Evolutionary conservation across 2,113 vertebrate species (phyloP), one percentile per base, ranked within the genome.

Genomic region (Ochotona princeps): DNA sequence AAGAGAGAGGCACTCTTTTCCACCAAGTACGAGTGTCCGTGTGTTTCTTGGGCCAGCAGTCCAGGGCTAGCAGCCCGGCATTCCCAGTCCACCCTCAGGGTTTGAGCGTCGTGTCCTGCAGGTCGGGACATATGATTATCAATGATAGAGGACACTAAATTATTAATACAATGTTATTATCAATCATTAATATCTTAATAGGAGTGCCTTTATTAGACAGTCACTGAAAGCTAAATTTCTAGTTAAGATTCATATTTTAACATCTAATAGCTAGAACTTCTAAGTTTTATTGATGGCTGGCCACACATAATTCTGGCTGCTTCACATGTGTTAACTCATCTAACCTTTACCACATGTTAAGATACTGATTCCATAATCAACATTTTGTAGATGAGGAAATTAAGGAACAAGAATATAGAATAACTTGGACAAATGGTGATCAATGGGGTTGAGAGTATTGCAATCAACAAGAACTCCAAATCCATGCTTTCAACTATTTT

Each of bases 401-500:
- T 82, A 89, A 94, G 28, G 9, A 12, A 69, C 7, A 82, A 54
- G 8, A 44, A 83, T 2, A 20, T 66, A 61, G 72, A 92, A 61
- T 82, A 90, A 84, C 28, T 83, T 51, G n/a, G 18, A 72, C 14
- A 91, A 25, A 94, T 69, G 73, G 3, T 63, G 38, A 83, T 85
- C 25, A 74, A 85, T 18, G 47, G 10, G 26, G 3, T 5, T 54
- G 73, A 30, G 25, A 87, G 63, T 18, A 78, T 72, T 70, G 47
- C 47, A 84, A 30, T 18, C 66, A 72, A 28, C 60, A 2, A 54
- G 26, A 88, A 81, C 38, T 7, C 18, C 63, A 85, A 91, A 54
- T 8, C 32, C 25, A 90, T 74, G 44, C 28, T 81, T 92, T 89
- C 82, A 89, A 67, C 18, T 75, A 82, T 78, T 81, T 83, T 20